These are phyloP conservation scores for Eristalinus sepulchralis DNA, from an alignment of 2,888 invertebrate genomes.

Conservation along the genomic window DNA sequence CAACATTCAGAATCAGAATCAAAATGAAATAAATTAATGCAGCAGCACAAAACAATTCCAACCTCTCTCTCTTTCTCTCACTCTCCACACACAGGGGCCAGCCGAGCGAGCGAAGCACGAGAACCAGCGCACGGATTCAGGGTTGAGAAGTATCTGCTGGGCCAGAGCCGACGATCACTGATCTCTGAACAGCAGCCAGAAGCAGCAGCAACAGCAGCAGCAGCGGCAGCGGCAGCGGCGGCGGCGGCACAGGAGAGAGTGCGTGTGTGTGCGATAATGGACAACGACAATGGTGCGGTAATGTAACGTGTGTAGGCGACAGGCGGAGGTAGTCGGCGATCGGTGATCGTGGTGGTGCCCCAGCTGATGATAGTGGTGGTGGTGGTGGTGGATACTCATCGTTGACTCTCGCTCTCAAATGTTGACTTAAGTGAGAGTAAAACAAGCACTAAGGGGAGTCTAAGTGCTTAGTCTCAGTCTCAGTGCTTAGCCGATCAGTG, in stretches of 20 bases:
- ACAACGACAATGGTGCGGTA: not conserved
- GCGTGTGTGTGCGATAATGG: slow-evolving; percentile 4
- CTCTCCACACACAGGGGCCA: not conserved
- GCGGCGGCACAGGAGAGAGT: not conserved
- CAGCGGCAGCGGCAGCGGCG: slow-evolving; percentile 12
- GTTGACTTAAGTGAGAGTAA: slow-evolving; percentile 34
- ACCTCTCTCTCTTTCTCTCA: not conserved
- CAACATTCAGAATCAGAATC: slow-evolving; percentile 21
- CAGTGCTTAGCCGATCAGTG: slow-evolving; percentile 4
- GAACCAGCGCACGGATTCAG: slow-evolving; percentile 61
- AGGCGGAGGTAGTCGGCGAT: not conserved
- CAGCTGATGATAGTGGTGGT: slow-evolving; percentile 14
- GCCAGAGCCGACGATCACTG: slow-evolving; percentile 58
- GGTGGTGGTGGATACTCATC: slow-evolving; percentile 6
- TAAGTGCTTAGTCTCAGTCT: too few species aligned
- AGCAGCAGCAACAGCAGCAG: slow-evolving; percentile 14
- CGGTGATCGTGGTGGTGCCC: too few species aligned
- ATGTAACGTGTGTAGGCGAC: not conserved
- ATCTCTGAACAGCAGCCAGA: slow-evolving; percentile 46
- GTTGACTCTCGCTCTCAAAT: slow-evolving; percentile 45
- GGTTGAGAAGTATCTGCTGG: slow-evolving; percentile 59
- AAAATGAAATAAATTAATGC: slow-evolving; percentile 55
- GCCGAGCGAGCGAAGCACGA: slow-evolving; percentile 27
- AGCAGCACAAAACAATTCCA: slow-evolving; percentile 19
- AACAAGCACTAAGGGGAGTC: not conserved